phyloP scores from a whole-genome alignment of 2,797 vertebrate species.

The Eulemur rubriventer region DNA sequence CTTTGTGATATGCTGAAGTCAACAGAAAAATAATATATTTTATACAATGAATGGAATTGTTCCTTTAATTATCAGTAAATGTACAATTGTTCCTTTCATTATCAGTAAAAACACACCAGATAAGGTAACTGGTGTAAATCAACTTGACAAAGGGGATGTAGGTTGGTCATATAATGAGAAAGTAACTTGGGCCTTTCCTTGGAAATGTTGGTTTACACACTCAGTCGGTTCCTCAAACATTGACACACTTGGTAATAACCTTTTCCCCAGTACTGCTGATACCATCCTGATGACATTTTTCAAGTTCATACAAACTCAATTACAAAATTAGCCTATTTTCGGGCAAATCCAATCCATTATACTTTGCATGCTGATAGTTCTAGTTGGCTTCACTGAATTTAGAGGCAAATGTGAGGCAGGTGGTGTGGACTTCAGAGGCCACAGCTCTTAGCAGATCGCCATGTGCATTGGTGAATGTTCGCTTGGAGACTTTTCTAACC shows the following conservation, averaged over 20 bases:
- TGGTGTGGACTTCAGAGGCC: not conserved
- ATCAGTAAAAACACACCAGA: constrained; percentile 79
- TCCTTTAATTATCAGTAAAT: constrained; percentile 72
- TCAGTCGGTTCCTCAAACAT: constrained; percentile 52
- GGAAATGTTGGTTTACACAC: constrained; percentile 58
- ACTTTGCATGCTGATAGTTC: not conserved
- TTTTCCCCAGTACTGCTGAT: constrained; percentile 43
- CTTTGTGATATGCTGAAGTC: constrained; percentile 70
- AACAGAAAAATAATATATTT: constrained; percentile 69
- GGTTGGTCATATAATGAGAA: constrained; percentile 65
- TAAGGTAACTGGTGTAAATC: constrained; percentile 80
- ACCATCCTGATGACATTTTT: constrained; percentile 45
- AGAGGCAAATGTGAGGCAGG: not conserved
- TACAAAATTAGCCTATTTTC: constrained; percentile 47
- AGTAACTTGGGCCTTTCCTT: constrained; percentile 70
- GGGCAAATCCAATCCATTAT: not conserved
- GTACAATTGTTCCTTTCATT: constrained; percentile 66
- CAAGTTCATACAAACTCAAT: constrained; percentile 53
- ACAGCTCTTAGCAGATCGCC: not conserved
- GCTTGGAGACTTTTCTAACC: not conserved
- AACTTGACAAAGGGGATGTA: constrained; percentile 73
- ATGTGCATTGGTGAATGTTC: not conserved
- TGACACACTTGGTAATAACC: constrained; percentile 21
- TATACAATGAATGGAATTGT: constrained; percentile 75
- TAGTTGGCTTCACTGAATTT: not conserved